Conservation (phyloP, 2,113 vertebrate genomes). For the Rhinopithecus roxellana region DNA sequence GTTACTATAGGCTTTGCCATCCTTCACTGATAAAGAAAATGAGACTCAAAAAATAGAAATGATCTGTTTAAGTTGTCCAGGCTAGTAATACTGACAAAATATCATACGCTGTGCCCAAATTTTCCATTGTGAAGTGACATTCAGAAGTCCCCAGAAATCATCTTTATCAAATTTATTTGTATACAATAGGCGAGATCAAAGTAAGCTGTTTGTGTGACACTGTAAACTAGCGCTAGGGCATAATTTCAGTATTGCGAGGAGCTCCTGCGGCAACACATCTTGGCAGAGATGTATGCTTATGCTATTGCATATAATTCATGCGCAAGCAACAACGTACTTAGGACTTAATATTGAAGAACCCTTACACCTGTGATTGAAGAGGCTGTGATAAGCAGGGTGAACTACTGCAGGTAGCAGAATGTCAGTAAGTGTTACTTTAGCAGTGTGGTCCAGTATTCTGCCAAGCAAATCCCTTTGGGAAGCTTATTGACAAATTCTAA, state of each 20-base stretch:
- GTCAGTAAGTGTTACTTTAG: not conserved
- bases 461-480: not conserved
- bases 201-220: not conserved
- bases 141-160: not conserved
- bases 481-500: slow-evolving; percentile 8
- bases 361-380: not conserved
- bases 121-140: not conserved
- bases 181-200: not conserved
- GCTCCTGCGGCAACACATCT: not conserved
- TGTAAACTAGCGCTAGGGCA: not conserved
- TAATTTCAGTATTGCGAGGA: not conserved
- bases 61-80: not conserved
- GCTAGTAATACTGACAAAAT: not conserved
- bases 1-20: not conserved
- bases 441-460: not conserved
- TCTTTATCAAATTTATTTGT: not conserved
- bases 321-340: not conserved
- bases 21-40: not conserved
- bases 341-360: not conserved
- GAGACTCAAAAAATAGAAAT: not conserved
- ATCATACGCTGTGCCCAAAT: not conserved
- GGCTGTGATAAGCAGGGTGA: not conserved
- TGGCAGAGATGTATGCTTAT: not conserved
- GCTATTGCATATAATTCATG: not conserved
- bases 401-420: not conserved